phyloP scores from a whole-genome alignment of 92 coral and sea anemone genomes.

The Porites lobata region DNA sequence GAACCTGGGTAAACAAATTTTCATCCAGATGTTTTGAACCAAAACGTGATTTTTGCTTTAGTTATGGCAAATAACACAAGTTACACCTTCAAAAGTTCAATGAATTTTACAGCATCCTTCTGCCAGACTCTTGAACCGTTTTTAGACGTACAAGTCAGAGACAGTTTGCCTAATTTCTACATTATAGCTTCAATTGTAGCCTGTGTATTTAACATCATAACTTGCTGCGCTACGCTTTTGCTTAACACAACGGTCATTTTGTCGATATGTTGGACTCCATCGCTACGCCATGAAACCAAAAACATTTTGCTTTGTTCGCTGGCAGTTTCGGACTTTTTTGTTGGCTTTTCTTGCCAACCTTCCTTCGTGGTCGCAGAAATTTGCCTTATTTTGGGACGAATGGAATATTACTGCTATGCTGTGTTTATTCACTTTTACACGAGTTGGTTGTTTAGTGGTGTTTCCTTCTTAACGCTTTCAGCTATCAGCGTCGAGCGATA shows the following conservation, averaged over 20 bases:
- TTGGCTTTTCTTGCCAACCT: constrained; percentile 22
- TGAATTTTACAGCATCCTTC: not conserved
- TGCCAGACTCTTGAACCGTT: constrained; percentile 27
- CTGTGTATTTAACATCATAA: not conserved
- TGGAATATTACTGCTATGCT: constrained; percentile 17
- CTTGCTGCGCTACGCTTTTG: constrained; percentile 1
- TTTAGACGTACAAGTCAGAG: constrained; percentile 23
- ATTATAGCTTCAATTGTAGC: not conserved
- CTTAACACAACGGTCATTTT: constrained; percentile 12
- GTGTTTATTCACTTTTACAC: constrained; percentile 34
- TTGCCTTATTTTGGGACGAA: constrained; percentile 11
- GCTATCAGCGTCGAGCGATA: constrained; percentile 39
- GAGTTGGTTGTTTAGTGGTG: constrained; percentile 36
- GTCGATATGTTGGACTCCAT: constrained; percentile 12
- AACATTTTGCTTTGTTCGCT: constrained; percentile 27
- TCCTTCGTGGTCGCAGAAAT: constrained; percentile 32
- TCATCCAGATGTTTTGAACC: not conserved
- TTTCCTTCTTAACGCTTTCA: constrained; percentile 38
- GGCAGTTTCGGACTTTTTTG: constrained; percentile 45
- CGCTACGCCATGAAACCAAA: constrained; percentile 26
- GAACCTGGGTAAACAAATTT: not conserved
- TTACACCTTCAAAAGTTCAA: not conserved
- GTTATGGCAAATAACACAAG: constrained; percentile 23
- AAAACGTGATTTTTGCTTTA: not conserved
- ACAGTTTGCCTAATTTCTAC: constrained; percentile 26